These are phyloP conservation scores for Mycetomoellerius zeteki DNA, from an alignment of 1,140 invertebrate species.

Conservation along the genomic window DNA sequence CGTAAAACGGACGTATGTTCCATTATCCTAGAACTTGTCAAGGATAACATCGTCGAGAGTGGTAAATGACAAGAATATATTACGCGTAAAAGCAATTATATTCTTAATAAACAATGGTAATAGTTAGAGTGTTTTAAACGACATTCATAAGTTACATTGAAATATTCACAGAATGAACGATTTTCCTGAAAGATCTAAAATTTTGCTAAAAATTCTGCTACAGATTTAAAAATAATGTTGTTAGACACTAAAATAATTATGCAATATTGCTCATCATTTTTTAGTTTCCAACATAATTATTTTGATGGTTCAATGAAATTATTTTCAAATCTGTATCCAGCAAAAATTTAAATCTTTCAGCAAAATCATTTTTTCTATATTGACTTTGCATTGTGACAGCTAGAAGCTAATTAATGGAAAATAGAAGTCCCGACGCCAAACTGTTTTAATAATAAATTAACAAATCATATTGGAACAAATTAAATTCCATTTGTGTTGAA, in stretches of 20 bases:
- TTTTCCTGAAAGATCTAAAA: too few relatives aligned
- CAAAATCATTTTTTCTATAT: too few relatives aligned
- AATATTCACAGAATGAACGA: not conserved
- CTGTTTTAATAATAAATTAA: conserved; percentile 10
- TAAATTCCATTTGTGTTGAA: not conserved
- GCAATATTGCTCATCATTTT: too few relatives aligned
- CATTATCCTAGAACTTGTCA: conserved; percentile 42
- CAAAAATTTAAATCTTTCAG: too few relatives aligned
- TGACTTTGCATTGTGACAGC: not conserved
- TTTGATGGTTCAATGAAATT: too few relatives aligned
- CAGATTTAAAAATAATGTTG: too few relatives aligned
- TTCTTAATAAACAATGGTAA: not conserved
- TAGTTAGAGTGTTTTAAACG: not conserved
- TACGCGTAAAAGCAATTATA: not conserved
- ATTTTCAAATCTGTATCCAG: too few relatives aligned
- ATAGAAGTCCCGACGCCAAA: not conserved
- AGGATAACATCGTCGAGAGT: not conserved
- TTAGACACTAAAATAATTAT: too few relatives aligned
- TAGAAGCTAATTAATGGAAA: not conserved
- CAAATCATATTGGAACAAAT: not conserved
- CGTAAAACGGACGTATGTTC: conserved; percentile 43
- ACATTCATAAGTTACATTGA: not conserved
- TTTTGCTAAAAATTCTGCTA: too few relatives aligned
- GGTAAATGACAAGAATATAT: conserved; percentile 28
- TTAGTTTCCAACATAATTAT: too few relatives aligned